These are phyloP conservation scores for Percopsis omiscomaycus DNA, from an alignment of 2,797 vertebrate species.

Conservation along the genomic window DNA sequence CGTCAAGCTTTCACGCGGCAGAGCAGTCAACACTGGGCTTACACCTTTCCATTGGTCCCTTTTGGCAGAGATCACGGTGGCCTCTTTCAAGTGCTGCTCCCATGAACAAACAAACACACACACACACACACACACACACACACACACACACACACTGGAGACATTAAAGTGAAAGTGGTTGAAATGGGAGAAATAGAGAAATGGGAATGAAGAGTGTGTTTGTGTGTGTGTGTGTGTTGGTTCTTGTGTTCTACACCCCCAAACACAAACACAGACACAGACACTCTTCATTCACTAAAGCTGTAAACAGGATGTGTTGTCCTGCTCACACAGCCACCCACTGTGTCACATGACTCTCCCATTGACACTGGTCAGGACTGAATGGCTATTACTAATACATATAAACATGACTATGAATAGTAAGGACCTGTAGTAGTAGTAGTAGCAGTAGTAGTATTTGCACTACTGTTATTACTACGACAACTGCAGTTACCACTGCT, in stretches of 20 bases:
- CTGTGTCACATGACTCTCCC: slow-evolving; percentile 50
- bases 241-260: slow-evolving; percentile 16
- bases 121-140: no score
- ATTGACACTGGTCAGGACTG: slow-evolving; percentile 36
- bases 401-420: not conserved
- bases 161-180: slow-evolving; percentile 5
- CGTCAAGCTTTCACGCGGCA: no score
- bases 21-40: no score
- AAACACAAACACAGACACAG: slow-evolving; percentile 19
- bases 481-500: not conserved
- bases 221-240: slow-evolving; percentile 25
- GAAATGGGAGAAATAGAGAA: slow-evolving; percentile 31
- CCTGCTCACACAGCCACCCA: slow-evolving; percentile 29
- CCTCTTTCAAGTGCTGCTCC: no score
- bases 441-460: not conserved
- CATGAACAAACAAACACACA: no score
- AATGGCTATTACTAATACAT: not conserved
- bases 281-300: slow-evolving; percentile 23
- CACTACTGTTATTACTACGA: not conserved
- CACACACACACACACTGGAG: slow-evolving; percentile 13
- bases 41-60: no score
- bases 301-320: slow-evolving; percentile 62
- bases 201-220: not conserved
- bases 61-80: no score
- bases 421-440: no score